Conservation (phyloP, 2,113 vertebrate genomes). For the Chionomys nivalis region DNA sequence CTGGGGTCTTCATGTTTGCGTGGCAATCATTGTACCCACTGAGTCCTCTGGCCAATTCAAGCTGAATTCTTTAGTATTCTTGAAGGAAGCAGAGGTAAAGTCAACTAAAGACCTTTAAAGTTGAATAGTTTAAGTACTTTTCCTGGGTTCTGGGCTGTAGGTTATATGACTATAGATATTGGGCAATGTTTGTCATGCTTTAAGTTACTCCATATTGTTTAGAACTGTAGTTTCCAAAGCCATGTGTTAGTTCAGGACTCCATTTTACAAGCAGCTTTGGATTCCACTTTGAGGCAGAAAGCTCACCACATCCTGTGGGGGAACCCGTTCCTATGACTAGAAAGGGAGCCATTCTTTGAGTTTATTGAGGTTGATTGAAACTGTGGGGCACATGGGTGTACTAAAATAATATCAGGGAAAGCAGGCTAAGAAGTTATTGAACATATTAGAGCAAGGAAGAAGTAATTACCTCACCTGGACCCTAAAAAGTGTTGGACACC, state of each 20-base stretch:
- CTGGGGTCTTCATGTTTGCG: background rate
- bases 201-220: background rate
- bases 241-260: background rate
- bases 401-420: background rate
- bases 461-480: no score
- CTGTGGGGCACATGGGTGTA: background rate
- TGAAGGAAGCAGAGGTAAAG: background rate
- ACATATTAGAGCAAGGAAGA: background rate
- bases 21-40: fast-evolving
- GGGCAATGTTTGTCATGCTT: background rate
- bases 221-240: background rate
- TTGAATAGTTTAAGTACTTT: background rate
- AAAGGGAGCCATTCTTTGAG: background rate
- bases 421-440: no score
- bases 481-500: background rate
- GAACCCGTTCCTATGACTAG: background rate
- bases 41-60: background rate
- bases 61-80: background rate
- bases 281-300: background rate
- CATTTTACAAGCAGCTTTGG: background rate
- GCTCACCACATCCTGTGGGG: background rate
- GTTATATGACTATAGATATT: background rate
- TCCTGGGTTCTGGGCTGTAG: background rate
- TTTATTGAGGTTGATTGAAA: background rate
- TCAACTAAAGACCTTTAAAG: background rate